Base-by-base conservation (phyloP, 2,113 vertebrate species). In the Syngnathus scovelli region DNA sequence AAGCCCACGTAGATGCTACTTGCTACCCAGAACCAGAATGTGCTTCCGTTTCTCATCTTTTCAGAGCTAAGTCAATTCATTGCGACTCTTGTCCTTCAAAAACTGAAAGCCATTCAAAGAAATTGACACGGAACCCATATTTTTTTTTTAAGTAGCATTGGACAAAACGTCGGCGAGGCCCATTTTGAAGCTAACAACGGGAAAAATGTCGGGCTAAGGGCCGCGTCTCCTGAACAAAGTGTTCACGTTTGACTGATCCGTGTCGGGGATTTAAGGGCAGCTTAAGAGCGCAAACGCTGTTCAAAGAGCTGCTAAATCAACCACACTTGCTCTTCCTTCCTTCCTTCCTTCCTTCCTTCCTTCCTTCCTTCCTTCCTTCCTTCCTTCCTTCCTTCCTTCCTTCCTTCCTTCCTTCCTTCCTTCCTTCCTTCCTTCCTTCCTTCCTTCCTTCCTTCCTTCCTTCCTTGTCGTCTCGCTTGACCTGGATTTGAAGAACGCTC, bases 401-500 rank as follows among this genome's bases (percentile, higher is more conserved):
- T 52, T n/a, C n/a, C 8, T 11, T 10, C 52, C 48, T 67, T 41
- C 64, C 27, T 27, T 39, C 43, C 27, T 56, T 59, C 70, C 66
- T 38, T 67, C 18, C n/a, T 52, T n/a, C n/a, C 8, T 11, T 10
- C 52, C 48, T 67, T 41, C 64, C 27, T 27, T 39, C 43, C 27
- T 56, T 59, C 70, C 66, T 38, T 67, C 27, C 27, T 21, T 21
- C 18, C n/a, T 52, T n/a, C n/a, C 8, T 11, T 10, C 52, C 48
- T 67, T 41, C 64, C 66, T 33, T 68, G 38, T 15, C 39, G 59
- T 64, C 41, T 78, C n/a, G 66, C 72, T 67, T 68, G 74, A 79
- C 75, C 74, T 70, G 63, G n/a, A 78, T 80, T 77, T 60, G 44
- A 43, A 69, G 37, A 39, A 55, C 54, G 48, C 37, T 5, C 64